These are phyloP conservation scores for Psophia crepitans DNA, from an alignment of 2,113 vertebrate species.

Conservation along the genomic window DNA sequence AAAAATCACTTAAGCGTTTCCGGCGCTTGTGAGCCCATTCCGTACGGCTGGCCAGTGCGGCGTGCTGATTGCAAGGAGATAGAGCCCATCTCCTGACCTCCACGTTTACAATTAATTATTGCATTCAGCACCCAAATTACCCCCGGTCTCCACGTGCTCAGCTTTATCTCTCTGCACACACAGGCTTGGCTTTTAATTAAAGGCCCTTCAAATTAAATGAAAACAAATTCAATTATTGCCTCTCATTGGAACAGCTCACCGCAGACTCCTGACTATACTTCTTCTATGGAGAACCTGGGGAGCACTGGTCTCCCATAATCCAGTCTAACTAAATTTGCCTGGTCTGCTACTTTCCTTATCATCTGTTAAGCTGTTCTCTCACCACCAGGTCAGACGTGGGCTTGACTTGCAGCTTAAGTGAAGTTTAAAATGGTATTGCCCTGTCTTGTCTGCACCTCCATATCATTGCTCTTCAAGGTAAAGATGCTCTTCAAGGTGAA, in stretches of 20 bases:
- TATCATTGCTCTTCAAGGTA: background rate
- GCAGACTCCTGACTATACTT: conserved; percentile 65
- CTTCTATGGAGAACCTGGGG: conserved; percentile 54
- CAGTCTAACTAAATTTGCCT: conserved; percentile 66
- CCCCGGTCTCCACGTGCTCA: conserved; percentile 62
- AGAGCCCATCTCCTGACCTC: conserved; percentile 70
- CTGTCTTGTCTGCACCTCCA: background rate
- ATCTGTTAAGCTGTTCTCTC: conserved; percentile 58
- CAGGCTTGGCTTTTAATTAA: conserved; percentile 82
- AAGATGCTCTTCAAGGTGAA: background rate
- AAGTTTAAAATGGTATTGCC: conserved; percentile 22
- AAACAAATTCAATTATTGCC: conserved; percentile 85
- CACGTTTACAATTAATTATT: conserved; percentile 77
- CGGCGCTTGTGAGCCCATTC: conserved; percentile 32
- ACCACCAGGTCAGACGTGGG: conserved; percentile 42
- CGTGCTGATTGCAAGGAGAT: conserved; percentile 72
- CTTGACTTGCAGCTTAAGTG: conserved; percentile 40
- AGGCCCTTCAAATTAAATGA: conserved; percentile 82
- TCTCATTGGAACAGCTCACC: conserved; percentile 73
- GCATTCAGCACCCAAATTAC: conserved; percentile 76
- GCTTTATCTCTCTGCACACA: conserved; percentile 80
- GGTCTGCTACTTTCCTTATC: conserved; percentile 76
- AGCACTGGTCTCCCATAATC: conserved; percentile 57
- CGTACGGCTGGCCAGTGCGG: background rate
- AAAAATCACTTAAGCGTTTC: conserved; percentile 75